Evolutionary conservation across 2,113 vertebrate species (phyloP).

Genomic region (Ptilorrhoa leucosticta): DNA sequence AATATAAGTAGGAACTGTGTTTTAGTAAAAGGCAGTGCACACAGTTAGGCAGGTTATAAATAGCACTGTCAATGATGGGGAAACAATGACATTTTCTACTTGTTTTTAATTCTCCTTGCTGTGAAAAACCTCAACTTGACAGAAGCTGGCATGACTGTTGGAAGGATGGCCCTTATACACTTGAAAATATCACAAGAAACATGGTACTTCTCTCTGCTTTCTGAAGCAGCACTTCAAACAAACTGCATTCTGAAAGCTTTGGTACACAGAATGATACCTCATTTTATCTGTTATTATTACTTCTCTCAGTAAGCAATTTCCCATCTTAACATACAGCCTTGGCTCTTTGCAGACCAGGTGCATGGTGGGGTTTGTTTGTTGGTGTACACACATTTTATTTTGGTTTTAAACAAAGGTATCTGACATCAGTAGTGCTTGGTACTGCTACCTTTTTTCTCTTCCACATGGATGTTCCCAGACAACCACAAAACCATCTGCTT

Average conservation of each 20-base stretch:
- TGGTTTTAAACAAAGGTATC: not conserved
- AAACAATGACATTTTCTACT: not conserved
- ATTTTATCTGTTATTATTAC: not conserved
- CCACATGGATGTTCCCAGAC: accelerated
- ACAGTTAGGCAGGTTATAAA: not conserved
- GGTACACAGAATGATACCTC: not conserved
- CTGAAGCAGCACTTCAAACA: not conserved
- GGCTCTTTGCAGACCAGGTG: not conserved
- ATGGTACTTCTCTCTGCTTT: not conserved
- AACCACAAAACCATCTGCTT: not conserved
- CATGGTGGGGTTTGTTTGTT: not conserved
- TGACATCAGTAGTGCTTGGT: not conserved
- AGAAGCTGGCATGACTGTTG: not conserved
- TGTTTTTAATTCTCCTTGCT: not conserved
- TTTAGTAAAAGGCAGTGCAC: not conserved
- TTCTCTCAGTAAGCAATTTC: not conserved
- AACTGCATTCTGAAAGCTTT: not conserved
- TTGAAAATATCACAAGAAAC: not conserved
- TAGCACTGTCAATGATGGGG: not conserved
- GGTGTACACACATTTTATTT: accelerated
- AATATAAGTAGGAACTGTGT: not conserved
- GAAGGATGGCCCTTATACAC: not conserved
- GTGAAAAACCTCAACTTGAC: not conserved
- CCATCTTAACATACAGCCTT: not conserved
- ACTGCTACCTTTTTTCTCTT: not conserved